Conservation (phyloP, 2,888 invertebrate genomes). For the Dioctria rufipes region DNA sequence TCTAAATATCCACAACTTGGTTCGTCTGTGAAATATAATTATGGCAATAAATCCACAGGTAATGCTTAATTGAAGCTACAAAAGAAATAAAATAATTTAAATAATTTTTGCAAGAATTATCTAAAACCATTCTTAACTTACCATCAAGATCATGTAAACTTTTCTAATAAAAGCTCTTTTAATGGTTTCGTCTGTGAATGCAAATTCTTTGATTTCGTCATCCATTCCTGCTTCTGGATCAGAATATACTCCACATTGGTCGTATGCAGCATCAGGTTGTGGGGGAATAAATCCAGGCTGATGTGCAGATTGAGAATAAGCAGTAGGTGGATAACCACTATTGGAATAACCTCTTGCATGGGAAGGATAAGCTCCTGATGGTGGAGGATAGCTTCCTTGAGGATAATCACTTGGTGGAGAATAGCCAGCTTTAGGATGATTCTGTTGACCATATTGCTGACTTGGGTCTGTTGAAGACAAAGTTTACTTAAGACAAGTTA, state of each 20-base stretch:
- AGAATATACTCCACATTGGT: slow-evolving; percentile 63
- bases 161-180: slow-evolving; percentile 70
- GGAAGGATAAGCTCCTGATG: slow-evolving; percentile 54
- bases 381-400: slow-evolving; percentile 59
- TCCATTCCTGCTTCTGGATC: slow-evolving; percentile 69
- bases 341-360: slow-evolving; percentile 62
- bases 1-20: slow-evolving; percentile 74
- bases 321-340: slow-evolving; percentile 60
- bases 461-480: slow-evolving; percentile 56
- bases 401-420: slow-evolving; percentile 61
- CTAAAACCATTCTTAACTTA: slow-evolving; percentile 58
- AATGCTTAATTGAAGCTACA: slow-evolving; percentile 84
- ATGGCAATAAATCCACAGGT: slow-evolving; percentile 84
- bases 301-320: slow-evolving; percentile 62
- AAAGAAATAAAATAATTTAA: slow-evolving; percentile 65
- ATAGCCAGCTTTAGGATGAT: slow-evolving; percentile 67
- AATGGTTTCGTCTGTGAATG: slow-evolving; percentile 69
- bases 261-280: slow-evolving; percentile 37
- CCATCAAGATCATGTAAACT: slow-evolving; percentile 70
- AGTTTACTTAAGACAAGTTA: no score
- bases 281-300: slow-evolving; percentile 68
- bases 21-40: slow-evolving; percentile 80
- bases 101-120: background rate
- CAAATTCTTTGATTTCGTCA: slow-evolving; percentile 68
- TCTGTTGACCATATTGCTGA: slow-evolving; percentile 63